A percentile compares a stretch with the other conserved stretches of the same genome.
phyloP scores from a whole-genome alignment of 2,113 vertebrate genomes.

The Tamias sibiricus region DNA sequence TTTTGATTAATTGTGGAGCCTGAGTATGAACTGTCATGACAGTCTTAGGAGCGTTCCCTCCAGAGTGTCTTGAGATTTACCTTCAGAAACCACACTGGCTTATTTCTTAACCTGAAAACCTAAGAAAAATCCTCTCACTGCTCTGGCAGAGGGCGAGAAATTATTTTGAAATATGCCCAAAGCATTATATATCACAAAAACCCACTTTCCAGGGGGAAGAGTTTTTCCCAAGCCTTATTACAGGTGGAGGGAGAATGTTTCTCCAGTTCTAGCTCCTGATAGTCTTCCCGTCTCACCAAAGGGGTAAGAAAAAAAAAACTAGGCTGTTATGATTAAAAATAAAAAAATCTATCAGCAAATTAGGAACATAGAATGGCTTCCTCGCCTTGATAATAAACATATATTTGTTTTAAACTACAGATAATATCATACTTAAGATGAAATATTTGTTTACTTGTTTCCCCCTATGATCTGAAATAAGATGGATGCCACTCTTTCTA shows the following conservation, averaged over 20 bases:
- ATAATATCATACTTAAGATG: neutral
- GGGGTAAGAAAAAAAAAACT: neutral
- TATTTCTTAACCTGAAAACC: neutral
- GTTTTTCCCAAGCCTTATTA: neutral
- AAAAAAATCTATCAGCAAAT: constrained; percentile 9
- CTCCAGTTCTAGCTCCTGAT: neutral
- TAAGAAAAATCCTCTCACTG: neutral
- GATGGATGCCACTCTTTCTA: neutral
- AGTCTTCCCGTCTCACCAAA: neutral
- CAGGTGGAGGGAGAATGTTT: neutral
- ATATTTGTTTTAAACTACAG: neutral
- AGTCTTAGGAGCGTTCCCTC: neutral
- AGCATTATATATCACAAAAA: neutral
- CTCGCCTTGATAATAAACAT: neutral
- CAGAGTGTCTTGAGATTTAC: neutral
- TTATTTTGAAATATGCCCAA: neutral
- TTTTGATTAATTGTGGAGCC: neutral
- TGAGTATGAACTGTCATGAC: neutral
- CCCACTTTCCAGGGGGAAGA: neutral
- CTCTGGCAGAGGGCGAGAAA: neutral
- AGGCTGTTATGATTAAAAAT: no score
- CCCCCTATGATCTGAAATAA: neutral
- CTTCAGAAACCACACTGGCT: neutral
- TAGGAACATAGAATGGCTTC: neutral
- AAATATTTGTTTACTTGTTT: neutral